A percentile compares a stretch with the other conserved stretches of the same genome.
Evolutionary conservation across 2,113 vertebrate species (phyloP).

Genomic region (Channa maculata): DNA sequence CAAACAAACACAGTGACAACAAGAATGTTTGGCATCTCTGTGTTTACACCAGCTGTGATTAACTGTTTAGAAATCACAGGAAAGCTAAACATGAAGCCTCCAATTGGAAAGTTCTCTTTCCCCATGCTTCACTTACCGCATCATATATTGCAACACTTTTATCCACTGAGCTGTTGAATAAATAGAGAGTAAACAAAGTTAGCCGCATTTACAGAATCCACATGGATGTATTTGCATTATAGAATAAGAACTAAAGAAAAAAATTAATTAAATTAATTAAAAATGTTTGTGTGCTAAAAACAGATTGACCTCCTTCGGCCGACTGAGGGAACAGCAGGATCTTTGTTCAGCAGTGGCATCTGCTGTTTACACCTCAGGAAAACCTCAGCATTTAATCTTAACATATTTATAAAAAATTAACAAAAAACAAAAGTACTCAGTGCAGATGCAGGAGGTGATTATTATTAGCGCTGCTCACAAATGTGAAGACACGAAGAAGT

Average conservation of each 20-base stretch:
- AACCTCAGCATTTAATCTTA: background rate
- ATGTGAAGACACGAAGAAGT: background rate
- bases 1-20: slow-evolving; percentile 14
- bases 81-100: background rate
- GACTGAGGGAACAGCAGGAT: slow-evolving; percentile 31
- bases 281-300: background rate
- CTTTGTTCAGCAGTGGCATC: slow-evolving; percentile 45
- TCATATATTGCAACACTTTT: slow-evolving; percentile 87
- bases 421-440: background rate
- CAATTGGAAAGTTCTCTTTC: background rate
- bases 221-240: slow-evolving; percentile 8
- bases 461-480: slow-evolving; percentile 12
- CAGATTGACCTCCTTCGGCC: slow-evolving; percentile 65
- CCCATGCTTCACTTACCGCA: slow-evolving; percentile 82
- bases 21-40: slow-evolving; percentile 31
- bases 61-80: slow-evolving; percentile 6
- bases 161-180: slow-evolving; percentile 89
- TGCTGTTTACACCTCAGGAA: slow-evolving; percentile 27
- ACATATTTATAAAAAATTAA: no score
- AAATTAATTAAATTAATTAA: background rate
- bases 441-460: slow-evolving; percentile 1
- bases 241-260: slow-evolving; percentile 2
- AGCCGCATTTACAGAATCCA: slow-evolving; percentile 2
- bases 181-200: slow-evolving; percentile 41
- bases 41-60: slow-evolving; percentile 10